Evolutionary conservation across 2,113 vertebrate species (phyloP).

Genomic region (Galbula dea): DNA sequence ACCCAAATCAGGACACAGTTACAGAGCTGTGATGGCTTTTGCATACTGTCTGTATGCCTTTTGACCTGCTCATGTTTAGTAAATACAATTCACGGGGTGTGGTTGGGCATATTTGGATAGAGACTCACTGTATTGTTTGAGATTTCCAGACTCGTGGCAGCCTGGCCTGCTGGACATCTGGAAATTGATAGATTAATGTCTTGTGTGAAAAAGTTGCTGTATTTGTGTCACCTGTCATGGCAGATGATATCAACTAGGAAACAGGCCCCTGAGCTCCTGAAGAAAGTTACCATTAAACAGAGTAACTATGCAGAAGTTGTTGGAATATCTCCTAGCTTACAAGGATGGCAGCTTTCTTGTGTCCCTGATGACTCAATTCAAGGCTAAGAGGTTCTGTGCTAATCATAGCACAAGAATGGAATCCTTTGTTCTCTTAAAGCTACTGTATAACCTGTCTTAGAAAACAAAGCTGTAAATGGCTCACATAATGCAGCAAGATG

Average conservation of each 20-base stretch:
- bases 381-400: background rate
- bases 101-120: background rate
- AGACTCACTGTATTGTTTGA: background rate
- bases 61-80: background rate
- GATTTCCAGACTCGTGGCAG: background rate
- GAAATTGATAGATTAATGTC: background rate
- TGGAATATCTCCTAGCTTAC: background rate
- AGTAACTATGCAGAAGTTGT: background rate
- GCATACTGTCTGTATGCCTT: background rate
- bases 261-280: background rate
- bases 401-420: background rate
- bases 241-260: background rate
- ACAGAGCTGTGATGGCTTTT: background rate
- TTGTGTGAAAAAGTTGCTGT: background rate
- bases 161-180: background rate
- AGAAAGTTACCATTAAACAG: background rate
- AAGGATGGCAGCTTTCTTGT: background rate
- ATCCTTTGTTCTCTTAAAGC: background rate
- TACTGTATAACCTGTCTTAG: background rate
- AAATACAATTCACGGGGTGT: background rate
- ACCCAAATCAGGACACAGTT: no score
- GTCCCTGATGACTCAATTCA: background rate
- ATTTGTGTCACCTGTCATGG: background rate
- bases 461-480: background rate
- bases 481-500: background rate